Evolutionary conservation across 2,113 vertebrate genomes (phyloP).

Genomic region (Sardina pilchardus): DNA sequence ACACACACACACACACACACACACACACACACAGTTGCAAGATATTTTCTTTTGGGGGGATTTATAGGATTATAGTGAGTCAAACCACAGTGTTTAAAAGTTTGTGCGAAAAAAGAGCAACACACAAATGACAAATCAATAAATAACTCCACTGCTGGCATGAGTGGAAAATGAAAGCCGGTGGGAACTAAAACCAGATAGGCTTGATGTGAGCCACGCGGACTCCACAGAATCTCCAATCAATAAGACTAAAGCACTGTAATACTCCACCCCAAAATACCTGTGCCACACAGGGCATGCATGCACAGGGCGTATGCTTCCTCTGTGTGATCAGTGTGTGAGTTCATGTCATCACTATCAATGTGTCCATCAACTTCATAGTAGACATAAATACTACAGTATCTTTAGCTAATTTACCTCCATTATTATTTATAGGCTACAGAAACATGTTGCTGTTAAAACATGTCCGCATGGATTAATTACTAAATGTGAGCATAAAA

Average conservation of each 20-base stretch:
- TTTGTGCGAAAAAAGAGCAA: neutral
- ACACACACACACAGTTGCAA: too few species aligned
- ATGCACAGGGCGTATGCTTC: neutral
- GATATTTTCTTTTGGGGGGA: too few species aligned
- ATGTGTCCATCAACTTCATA: neutral
- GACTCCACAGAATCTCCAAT: neutral
- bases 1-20: too few species aligned
- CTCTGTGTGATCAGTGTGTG: neutral
- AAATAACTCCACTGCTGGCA: slow-evolving; percentile 4
- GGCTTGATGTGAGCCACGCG: neutral
- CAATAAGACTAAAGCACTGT: neutral
- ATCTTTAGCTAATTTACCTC: neutral
- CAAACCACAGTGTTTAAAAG: neutral
- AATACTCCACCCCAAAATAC: too few species aligned
- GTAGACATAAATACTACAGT: neutral
- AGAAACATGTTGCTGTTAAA: neutral
- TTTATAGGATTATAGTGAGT: neutral
- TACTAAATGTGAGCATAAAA: neutral
- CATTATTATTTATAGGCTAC: neutral
- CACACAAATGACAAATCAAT: neutral
- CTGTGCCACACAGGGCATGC: neutral
- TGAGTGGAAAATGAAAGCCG: neutral
- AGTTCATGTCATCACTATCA: neutral
- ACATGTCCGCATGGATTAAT: neutral
- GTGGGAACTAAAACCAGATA: neutral